Conservation (phyloP, 2,888 invertebrate species). For the Scrobipalpa atriplicella region DNA sequence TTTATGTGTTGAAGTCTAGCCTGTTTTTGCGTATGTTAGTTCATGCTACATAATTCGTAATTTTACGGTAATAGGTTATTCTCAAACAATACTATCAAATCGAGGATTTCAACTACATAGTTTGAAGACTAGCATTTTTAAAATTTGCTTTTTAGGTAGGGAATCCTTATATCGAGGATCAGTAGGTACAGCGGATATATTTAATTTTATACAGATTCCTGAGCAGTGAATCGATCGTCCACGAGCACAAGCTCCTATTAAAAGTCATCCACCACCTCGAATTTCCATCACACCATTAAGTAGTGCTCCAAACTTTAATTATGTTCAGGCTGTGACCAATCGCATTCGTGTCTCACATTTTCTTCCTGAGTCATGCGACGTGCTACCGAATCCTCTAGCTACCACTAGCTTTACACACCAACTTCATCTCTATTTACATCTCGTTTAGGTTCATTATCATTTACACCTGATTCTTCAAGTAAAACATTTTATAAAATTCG, state of each 20-base stretch:
- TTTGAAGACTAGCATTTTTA: neutral
- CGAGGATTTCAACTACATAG: neutral
- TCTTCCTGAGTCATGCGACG: slow-evolving; percentile 79
- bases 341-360: slow-evolving; percentile 79
- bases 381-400: slow-evolving; percentile 76
- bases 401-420: slow-evolving; percentile 49
- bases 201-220: slow-evolving; percentile 74
- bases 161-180: neutral
- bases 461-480: slow-evolving; percentile 45
- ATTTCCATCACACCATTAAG: slow-evolving; percentile 79
- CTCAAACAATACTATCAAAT: neutral
- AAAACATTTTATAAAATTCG: slow-evolving; percentile 56
- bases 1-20: slow-evolving; percentile 33
- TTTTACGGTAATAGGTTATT: neutral
- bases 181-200: slow-evolving; percentile 2
- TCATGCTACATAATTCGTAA: neutral
- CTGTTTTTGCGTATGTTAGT: slow-evolving; percentile 18
- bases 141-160: neutral
- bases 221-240: slow-evolving; percentile 68
- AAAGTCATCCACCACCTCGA: slow-evolving; percentile 79
- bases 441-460: slow-evolving; percentile 58
- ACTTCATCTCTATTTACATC: slow-evolving; percentile 46
- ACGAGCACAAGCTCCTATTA: slow-evolving; percentile 62
- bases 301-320: slow-evolving; percentile 82
- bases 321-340: slow-evolving; percentile 82